Percentiles rank a stretch among this genome's conserved stretches.
phyloP scores from a whole-genome alignment of 2,888 invertebrate species.

The Lochmaea capreae region DNA sequence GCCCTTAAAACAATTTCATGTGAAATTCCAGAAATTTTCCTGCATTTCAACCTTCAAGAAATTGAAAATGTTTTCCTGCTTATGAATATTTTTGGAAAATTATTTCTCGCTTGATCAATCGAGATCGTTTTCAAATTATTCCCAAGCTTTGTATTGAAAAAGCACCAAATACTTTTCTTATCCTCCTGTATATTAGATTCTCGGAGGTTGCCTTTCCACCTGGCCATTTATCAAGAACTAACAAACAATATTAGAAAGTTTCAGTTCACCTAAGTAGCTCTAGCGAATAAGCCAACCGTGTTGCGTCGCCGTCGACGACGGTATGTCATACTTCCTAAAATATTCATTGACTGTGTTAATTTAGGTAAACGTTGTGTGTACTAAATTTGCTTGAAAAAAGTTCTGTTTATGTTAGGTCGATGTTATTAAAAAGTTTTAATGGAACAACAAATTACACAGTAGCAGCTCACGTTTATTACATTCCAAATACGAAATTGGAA shows the following conservation, averaged over 20 bases:
- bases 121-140: too few relatives aligned
- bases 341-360: slow-evolving; percentile 23
- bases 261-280: background rate
- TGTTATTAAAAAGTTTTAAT: slow-evolving; percentile 24
- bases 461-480: background rate
- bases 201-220: background rate
- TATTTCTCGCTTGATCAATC: too few relatives aligned
- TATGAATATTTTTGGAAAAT: too few relatives aligned
- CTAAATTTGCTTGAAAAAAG: slow-evolving; percentile 10
- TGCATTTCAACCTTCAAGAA: too few relatives aligned
- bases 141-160: too few relatives aligned
- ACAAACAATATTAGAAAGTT: slow-evolving; percentile 1
- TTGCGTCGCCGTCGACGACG: background rate
- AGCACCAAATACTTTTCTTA: too few relatives aligned
- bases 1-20: too few relatives aligned
- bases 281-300: background rate
- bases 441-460: slow-evolving; percentile 12
- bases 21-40: too few relatives aligned
- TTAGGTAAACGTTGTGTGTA: slow-evolving; percentile 19
- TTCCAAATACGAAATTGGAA: background rate
- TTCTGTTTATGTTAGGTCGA: slow-evolving; percentile 17
- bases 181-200: background rate
- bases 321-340: slow-evolving; percentile 22
- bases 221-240: background rate
- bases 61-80: too few relatives aligned